These are phyloP conservation scores for Ptiloglossa arizonensis DNA, from an alignment of 1,140 invertebrate genomes.

Conservation along the genomic window DNA sequence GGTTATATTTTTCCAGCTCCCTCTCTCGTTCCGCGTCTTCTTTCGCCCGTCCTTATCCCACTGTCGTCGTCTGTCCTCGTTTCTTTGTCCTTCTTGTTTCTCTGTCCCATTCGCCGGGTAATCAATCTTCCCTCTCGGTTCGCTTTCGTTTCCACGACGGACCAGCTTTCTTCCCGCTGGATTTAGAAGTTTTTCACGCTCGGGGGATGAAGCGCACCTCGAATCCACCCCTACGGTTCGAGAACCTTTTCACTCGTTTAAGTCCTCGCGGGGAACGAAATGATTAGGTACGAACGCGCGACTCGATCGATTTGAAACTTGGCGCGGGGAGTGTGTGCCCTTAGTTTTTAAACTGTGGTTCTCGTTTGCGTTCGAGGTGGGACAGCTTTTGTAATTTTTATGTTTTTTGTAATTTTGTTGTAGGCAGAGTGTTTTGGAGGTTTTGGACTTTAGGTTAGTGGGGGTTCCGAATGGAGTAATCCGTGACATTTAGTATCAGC, in stretches of 20 bases:
- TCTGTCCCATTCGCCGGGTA: conserved; percentile 8
- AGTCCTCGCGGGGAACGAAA: conserved; percentile 6
- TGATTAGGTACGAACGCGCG: conserved; percentile 6
- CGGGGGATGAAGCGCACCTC: conserved; percentile 33
- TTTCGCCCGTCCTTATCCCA: conserved; percentile 33
- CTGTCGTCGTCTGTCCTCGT: conserved; percentile 19
- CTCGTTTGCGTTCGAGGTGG: not conserved
- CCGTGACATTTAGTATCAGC: too few relatives aligned
- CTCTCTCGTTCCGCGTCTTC: conserved; percentile 38
- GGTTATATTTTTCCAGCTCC: conserved; percentile 79
- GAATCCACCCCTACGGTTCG: not conserved
- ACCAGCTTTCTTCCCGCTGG: conserved; percentile 45
- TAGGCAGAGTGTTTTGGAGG: too few relatives aligned
- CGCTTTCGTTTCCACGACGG: conserved; percentile 41
- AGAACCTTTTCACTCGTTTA: not conserved
- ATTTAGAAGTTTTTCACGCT: conserved; percentile 63
- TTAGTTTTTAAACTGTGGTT: not conserved
- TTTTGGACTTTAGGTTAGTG: too few relatives aligned
- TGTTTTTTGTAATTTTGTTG: too few relatives aligned
- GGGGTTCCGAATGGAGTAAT: too few relatives aligned
- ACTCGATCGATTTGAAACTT: too few relatives aligned
- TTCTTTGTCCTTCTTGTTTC: conserved; percentile 16
- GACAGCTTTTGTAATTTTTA: too few relatives aligned
- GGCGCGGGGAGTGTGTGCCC: too few relatives aligned
- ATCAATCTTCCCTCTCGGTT: conserved; percentile 35